A percentile compares a stretch with the other conserved stretches of the same genome.
These are phyloP conservation scores for Drosophila sproati DNA, from an alignment of 1,140 invertebrate species.

Conservation along the genomic window DNA sequence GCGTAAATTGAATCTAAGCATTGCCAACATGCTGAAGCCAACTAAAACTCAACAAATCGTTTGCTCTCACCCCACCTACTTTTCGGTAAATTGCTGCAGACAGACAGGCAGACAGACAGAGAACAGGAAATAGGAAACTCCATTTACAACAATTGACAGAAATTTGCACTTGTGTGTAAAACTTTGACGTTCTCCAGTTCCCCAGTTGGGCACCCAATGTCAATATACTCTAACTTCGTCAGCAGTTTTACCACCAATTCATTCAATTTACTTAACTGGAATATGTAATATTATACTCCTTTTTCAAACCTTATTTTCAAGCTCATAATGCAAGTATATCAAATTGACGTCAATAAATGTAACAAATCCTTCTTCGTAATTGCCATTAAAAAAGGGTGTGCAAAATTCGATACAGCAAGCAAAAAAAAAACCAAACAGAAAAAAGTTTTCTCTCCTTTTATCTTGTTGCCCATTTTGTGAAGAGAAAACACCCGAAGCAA, in stretches of 20 bases:
- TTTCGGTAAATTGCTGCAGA: constrained; percentile 55
- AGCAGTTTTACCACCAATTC: not conserved
- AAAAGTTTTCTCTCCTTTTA: constrained; percentile 29
- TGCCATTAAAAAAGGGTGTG: constrained; percentile 29
- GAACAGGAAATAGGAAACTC: constrained; percentile 68
- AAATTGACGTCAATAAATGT: constrained; percentile 32
- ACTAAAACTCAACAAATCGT: constrained; percentile 41
- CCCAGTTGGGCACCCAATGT: not conserved
- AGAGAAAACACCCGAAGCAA: constrained; percentile 35
- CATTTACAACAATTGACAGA: constrained; percentile 75
- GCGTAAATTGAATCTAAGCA: constrained; percentile 41
- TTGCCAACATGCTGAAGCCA: constrained; percentile 21
- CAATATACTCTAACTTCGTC: not conserved
- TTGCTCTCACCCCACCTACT: constrained; percentile 25
- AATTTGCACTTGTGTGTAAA: constrained; percentile 74
- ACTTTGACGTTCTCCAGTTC: constrained; percentile 54
- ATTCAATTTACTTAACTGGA: not conserved
- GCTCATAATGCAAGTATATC: constrained; percentile 6
- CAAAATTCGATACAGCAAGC: constrained; percentile 29
- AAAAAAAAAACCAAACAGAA: constrained; percentile 3
- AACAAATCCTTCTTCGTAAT: no score
- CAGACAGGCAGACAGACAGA: constrained; percentile 11
- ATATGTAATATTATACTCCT: not conserved
- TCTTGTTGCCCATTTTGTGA: constrained; percentile 26
- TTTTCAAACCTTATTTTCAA: not conserved